phyloP scores from a whole-genome alignment of 1,140 invertebrate species.

The Cylas formicarius region DNA sequence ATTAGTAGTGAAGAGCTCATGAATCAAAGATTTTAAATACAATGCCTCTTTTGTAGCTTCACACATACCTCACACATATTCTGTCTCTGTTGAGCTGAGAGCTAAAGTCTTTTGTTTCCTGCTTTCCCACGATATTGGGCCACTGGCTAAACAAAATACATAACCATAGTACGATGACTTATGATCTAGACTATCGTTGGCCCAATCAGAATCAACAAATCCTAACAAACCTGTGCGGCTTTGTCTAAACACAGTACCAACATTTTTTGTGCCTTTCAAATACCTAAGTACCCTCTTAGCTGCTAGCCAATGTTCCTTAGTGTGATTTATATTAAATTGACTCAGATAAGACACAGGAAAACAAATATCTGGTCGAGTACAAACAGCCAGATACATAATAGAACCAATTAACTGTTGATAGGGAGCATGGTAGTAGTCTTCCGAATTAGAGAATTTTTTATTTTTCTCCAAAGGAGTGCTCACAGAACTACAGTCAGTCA shows the following conservation, averaged over 20 bases:
- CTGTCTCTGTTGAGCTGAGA: constrained; percentile 36
- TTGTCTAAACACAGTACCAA: constrained; percentile 13
- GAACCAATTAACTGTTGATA: constrained; percentile 22
- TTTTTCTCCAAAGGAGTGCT: constrained; percentile 33
- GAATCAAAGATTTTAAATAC: constrained; percentile 10
- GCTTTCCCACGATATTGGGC: constrained; percentile 27
- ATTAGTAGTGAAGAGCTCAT: too few relatives aligned
- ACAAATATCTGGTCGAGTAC: constrained; percentile 20
- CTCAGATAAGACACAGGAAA: constrained; percentile 15
- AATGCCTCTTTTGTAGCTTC: constrained; percentile 15
- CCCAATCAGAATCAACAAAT: constrained; percentile 40
- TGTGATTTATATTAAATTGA: constrained; percentile 20
- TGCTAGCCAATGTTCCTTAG: constrained; percentile 17
- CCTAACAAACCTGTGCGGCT: constrained; percentile 12
- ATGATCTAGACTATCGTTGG: constrained; percentile 29
- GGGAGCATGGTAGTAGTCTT: constrained; percentile 22
- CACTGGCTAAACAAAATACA: constrained; percentile 25
- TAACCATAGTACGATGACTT: constrained; percentile 37
- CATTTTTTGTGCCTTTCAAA: constrained; percentile 18
- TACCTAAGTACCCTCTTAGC: constrained; percentile 18
- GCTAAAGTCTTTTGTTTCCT: constrained; percentile 32
- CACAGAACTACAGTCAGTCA: constrained; percentile 37
- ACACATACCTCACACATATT: constrained; percentile 32
- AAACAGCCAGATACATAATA: constrained; percentile 20
- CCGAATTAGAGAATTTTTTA: constrained; percentile 20